These are phyloP conservation scores for Tursiops truncatus DNA, from an alignment of 2,113 vertebrate species.

Conservation along the genomic window DNA sequence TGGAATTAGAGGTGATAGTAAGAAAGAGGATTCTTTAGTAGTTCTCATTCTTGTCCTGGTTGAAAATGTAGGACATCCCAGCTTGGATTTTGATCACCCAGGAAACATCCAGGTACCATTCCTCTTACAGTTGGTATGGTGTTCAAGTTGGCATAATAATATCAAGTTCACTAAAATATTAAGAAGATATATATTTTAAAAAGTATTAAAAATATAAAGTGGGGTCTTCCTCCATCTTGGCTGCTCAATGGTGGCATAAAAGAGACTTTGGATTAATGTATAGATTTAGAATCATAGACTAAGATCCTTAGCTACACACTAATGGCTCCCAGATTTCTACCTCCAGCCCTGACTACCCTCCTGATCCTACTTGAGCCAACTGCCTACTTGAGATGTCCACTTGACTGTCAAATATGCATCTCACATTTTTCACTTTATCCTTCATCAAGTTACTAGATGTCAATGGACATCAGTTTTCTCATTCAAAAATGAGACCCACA, in stretches of 20 bases:
- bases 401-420: background rate
- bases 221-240: background rate
- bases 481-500: background rate
- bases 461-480: background rate
- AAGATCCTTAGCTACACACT: background rate
- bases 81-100: background rate
- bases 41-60: background rate
- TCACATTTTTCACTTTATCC: background rate
- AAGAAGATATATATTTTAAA: background rate
- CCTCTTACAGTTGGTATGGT: background rate
- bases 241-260: background rate
- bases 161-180: background rate
- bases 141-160: background rate
- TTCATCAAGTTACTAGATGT: background rate
- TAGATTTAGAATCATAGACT: background rate
- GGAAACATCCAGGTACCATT: background rate
- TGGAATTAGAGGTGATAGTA: background rate
- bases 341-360: background rate
- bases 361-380: background rate
- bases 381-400: background rate
- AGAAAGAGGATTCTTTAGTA: background rate
- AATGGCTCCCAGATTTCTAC: background rate
- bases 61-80: background rate
- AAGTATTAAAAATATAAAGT: background rate
- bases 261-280: background rate